phyloP scores from a whole-genome alignment of 2,888 invertebrate species.

The Drosophila colorata region DNA sequence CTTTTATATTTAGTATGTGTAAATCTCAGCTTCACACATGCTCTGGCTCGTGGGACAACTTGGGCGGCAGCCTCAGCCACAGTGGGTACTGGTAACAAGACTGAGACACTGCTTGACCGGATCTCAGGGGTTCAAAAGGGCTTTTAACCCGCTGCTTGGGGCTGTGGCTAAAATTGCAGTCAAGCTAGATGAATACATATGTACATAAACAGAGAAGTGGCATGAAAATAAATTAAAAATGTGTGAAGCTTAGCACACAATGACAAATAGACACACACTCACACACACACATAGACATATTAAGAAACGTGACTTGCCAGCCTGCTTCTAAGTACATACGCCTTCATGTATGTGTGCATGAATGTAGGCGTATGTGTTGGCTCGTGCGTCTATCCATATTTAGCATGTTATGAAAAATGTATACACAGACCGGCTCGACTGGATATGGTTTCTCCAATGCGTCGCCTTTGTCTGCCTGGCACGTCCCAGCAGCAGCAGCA shows the following conservation, averaged over 20 bases:
- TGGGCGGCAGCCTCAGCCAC: conserved; percentile 5
- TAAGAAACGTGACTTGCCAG: conserved; percentile 71
- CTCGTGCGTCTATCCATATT: conserved; percentile 48
- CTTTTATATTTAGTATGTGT: background rate
- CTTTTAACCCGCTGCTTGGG: conserved; percentile 69
- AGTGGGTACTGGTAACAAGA: background rate
- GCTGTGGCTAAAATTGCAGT: conserved; percentile 58
- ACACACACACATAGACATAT: conserved; percentile 50
- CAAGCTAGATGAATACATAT: conserved; percentile 28
- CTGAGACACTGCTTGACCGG: conserved; percentile 36
- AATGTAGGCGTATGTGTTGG: conserved; percentile 1
- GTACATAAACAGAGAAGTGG: conserved; percentile 28
- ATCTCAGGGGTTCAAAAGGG: conserved; percentile 56
- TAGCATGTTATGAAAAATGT: conserved; percentile 77
- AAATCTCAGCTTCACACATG: conserved; percentile 21
- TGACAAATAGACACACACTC: conserved; percentile 10
- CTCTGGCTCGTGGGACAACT: conserved; percentile 26
- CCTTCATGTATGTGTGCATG: conserved; percentile 1
- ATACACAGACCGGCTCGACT: conserved; percentile 46
- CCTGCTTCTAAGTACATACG: conserved; percentile 32
- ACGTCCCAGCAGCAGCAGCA: conserved; percentile 48
- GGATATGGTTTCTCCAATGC: conserved; percentile 29
- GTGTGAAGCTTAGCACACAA: conserved; percentile 51
- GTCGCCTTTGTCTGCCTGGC: conserved; percentile 62
- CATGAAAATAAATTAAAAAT: conserved; percentile 75